Evolutionary conservation across 1,140 invertebrate species (phyloP).

Genomic region (Samia ricini): DNA sequence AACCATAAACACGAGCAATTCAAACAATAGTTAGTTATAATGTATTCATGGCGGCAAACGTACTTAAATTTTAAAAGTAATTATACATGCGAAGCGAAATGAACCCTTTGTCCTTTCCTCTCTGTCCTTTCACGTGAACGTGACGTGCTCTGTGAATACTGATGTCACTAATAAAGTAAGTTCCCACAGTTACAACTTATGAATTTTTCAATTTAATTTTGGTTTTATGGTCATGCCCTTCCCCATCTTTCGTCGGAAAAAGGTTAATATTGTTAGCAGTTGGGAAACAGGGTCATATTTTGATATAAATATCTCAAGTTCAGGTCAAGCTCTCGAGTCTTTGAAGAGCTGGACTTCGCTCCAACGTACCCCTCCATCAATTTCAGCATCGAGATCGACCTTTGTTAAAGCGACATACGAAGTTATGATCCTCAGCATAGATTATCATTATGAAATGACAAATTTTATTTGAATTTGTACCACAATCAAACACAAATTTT

Average conservation of each 20-base stretch:
- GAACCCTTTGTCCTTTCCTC: background rate
- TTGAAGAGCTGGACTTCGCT: too few species aligned
- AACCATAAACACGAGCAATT: background rate
- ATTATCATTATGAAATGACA: too few species aligned
- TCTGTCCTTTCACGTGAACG: slow-evolving; percentile 1
- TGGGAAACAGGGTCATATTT: too few species aligned
- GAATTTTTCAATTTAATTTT: slow-evolving; percentile 2
- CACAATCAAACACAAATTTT: too few species aligned
- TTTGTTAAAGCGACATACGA: too few species aligned
- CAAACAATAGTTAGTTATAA: background rate
- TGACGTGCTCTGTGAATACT: slow-evolving; percentile 19
- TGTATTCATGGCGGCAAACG: background rate
- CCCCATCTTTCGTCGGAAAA: background rate
- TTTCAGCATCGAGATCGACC: too few species aligned
- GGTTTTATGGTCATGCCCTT: slow-evolving; percentile 2
- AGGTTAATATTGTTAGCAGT: background rate
- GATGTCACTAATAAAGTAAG: slow-evolving; percentile 21
- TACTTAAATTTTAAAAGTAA: slow-evolving; percentile 10
- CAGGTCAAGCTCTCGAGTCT: too few species aligned
- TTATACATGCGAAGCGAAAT: slow-evolving; percentile 20
- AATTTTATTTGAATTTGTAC: too few species aligned
- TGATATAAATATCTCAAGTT: too few species aligned
- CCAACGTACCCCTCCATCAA: too few species aligned
- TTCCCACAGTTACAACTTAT: slow-evolving; percentile 14
- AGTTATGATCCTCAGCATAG: too few species aligned